phyloP scores from a whole-genome alignment of 2,797 vertebrate genomes.

The Myotis myotis region DNA sequence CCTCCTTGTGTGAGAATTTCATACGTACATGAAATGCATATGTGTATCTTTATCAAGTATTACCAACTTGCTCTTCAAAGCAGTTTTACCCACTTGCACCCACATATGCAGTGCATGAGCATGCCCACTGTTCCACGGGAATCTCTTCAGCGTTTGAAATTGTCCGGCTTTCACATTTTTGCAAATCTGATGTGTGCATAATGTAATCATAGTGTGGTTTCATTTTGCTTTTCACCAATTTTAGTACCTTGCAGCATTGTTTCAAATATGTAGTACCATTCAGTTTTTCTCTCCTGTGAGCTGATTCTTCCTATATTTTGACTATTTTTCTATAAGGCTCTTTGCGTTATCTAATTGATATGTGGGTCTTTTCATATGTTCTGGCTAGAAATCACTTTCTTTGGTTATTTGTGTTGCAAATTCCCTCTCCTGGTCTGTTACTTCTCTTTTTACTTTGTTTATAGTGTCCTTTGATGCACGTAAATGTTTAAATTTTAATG shows the following conservation, averaged over 20 bases:
- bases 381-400: neutral
- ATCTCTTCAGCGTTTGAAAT: neutral
- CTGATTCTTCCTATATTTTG: neutral
- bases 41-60: neutral
- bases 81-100: neutral
- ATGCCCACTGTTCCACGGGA: too few species aligned
- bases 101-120: neutral
- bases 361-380: neutral
- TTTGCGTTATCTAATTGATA: conserved; percentile 7
- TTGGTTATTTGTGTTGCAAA: neutral
- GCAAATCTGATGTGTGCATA: neutral
- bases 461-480: conserved; percentile 9
- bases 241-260: neutral
- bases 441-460: conserved; percentile 60
- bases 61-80: neutral
- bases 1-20: neutral
- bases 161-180: neutral
- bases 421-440: neutral
- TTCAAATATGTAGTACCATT: neutral
- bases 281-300: neutral
- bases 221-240: neutral
- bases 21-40: neutral
- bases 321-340: neutral
- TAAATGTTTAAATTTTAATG: conserved; percentile 54
- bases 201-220: neutral